Evolutionary conservation across 2,113 vertebrate genomes (phyloP).

Genomic region (Dipodomys stephensi): DNA sequence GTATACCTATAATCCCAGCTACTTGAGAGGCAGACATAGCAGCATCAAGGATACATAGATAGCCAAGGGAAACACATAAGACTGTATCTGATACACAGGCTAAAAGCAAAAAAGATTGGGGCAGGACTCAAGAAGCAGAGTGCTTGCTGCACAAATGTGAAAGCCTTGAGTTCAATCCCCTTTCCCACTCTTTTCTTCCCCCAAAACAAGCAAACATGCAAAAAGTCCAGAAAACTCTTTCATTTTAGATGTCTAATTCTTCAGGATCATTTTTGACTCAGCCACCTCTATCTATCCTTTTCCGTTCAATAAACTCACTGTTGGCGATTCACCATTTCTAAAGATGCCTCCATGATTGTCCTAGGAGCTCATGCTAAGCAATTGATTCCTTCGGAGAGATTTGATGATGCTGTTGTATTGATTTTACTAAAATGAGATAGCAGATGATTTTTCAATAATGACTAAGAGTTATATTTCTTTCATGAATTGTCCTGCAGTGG

Average conservation of each 20-base stretch:
- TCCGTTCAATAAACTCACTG: background rate
- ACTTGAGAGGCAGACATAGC: no score
- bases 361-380: constrained; percentile 3
- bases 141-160: no score
- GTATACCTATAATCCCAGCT: no score
- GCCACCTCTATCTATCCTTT: background rate
- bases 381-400: background rate
- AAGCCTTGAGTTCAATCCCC: no score
- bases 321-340: background rate
- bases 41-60: no score
- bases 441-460: constrained; percentile 18
- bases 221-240: background rate
- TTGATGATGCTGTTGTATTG: constrained; percentile 11
- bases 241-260: background rate
- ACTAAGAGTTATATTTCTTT: background rate
- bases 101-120: no score
- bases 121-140: no score
- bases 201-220: no score
- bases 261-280: background rate
- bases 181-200: no score
- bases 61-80: no score
- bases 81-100: no score
- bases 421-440: constrained; percentile 11
- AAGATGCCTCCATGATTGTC: background rate
- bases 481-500: background rate